phyloP scores from a whole-genome alignment of 1,140 invertebrate species.

The Anastatus disparis region DNA sequence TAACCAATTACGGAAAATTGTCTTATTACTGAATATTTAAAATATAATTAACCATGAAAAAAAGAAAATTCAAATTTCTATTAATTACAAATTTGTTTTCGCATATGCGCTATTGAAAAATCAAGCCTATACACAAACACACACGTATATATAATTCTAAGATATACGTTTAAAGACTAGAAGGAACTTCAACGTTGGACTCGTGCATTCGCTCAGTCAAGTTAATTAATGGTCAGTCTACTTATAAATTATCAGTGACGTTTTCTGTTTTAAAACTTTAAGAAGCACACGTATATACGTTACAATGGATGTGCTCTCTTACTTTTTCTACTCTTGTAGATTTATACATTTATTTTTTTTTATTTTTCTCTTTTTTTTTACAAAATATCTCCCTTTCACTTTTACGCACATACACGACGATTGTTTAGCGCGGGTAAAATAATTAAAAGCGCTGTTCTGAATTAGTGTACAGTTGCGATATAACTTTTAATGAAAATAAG shows the following conservation, averaged over 20 bases:
- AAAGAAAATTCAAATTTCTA: too few species aligned
- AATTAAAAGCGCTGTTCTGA: constrained; percentile 12
- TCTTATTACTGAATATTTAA: too few species aligned
- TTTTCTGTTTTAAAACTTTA: too few species aligned
- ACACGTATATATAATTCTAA: too few species aligned
- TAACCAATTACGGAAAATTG: too few species aligned
- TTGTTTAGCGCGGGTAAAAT: constrained; percentile 18
- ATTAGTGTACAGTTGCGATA: neutral
- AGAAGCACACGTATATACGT: neutral
- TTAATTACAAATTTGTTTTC: too few species aligned
- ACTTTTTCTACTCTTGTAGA: too few species aligned
- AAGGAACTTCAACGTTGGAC: too few species aligned
- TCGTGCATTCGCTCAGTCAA: neutral
- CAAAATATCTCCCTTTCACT: neutral
- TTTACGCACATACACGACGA: neutral
- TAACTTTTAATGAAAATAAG: neutral
- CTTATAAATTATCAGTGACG: constrained; percentile 34
- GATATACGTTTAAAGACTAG: too few species aligned
- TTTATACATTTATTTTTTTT: too few species aligned
- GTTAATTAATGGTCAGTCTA: constrained; percentile 27
- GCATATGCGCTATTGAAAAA: neutral
- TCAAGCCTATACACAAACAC: too few species aligned
- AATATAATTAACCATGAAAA: too few species aligned
- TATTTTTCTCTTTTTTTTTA: constrained; percentile 36
- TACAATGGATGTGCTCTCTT: constrained; percentile 43